A percentile compares a stretch with the other conserved stretches of the same genome.
These are phyloP conservation scores for human (Homo sapiens) DNA, from an alignment of 2,113 vertebrate genomes.

Conservation along the genomic window GRCh38 chr12:27676001-27676500, in stretches of 20 bases:
- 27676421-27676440: constrained; percentile 83
- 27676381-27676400: accelerated
- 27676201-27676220: background rate
- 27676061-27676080: background rate
- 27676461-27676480: constrained; percentile 89
- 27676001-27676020: background rate
- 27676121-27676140: background rate
- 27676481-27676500: constrained; percentile 74
- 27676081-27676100: background rate
- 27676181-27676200: background rate
- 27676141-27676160: background rate
- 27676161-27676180: background rate
- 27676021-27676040: background rate
- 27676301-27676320: background rate
- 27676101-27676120: background rate
- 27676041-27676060: background rate
- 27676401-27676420: background rate
- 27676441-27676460: constrained; percentile 81
- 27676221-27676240: background rate
- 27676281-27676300: background rate
- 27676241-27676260: background rate
- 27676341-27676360: accelerated
- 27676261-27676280: background rate
- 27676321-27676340: background rate
- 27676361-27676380: background rate